Percentiles rank a stretch among this genome's conserved stretches.
phyloP scores from a whole-genome alignment of 53 echinoderm and acorn worm species.

The Holothuria leucospilota region DNA sequence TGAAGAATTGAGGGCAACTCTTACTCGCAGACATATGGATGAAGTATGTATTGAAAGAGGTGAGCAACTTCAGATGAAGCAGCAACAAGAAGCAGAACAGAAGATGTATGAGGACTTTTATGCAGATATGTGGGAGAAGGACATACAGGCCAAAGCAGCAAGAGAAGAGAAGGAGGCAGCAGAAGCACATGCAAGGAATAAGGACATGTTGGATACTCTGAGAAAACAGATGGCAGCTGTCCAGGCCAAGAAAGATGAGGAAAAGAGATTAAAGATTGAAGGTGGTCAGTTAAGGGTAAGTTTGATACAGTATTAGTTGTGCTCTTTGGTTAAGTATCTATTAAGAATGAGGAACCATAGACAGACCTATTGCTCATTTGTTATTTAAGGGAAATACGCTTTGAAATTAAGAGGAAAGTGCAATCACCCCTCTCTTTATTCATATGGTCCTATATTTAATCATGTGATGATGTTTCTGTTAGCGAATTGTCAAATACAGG shows the following conservation, averaged over 20 bases:
- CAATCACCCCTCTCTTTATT: too few species aligned
- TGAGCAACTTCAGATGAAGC: conserved; percentile 91
- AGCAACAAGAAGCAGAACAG: conserved; percentile 70
- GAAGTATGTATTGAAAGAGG: conserved; percentile 93
- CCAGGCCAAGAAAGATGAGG: conserved; percentile 89
- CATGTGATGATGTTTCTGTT: too few species aligned
- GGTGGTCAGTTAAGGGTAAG: conserved; percentile 92
- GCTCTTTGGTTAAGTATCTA: too few species aligned
- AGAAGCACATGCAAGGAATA: conserved; percentile 77
- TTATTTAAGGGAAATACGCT: too few species aligned
- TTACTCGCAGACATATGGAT: conserved; percentile 95
- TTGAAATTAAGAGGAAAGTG: too few species aligned
- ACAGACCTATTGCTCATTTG: too few species aligned
- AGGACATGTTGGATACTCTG: conserved; percentile 86
- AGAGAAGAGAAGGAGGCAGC: conserved; percentile 83
- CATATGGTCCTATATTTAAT: too few species aligned
- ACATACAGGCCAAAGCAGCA: conserved; percentile 86
- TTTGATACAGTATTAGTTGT: background rate
- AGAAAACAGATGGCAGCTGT: conserved; percentile 90
- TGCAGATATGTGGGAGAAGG: conserved; percentile 95
- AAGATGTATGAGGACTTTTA: conserved; percentile 79
- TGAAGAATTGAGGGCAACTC: conserved; percentile 90
- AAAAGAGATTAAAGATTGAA: conserved; percentile 89
- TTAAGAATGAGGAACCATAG: too few species aligned
- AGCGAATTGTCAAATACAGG: too few species aligned